phyloP scores from a whole-genome alignment of 2,888 invertebrate species.

The Ochropleura leucogaster region DNA sequence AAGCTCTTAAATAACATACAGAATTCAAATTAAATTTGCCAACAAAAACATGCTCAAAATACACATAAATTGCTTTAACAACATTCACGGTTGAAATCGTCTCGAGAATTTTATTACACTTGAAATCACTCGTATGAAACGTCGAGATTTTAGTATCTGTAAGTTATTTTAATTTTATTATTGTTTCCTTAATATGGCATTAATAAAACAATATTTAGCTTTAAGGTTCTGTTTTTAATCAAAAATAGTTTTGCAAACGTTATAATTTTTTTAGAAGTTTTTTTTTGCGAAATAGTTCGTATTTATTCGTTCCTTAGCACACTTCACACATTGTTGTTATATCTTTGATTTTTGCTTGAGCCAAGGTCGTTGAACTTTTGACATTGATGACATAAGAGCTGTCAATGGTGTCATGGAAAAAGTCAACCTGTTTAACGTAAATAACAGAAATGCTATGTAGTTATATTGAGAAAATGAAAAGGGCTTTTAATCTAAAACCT shows the following conservation, averaged over 20 bases:
- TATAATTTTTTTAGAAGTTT: too few species aligned
- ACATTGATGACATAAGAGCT: constrained; percentile 38
- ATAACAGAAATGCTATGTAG: background rate
- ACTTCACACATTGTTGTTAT: constrained; percentile 1
- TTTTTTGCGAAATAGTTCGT: background rate
- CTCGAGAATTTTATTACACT: constrained; percentile 20
- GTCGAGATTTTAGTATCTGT: background rate
- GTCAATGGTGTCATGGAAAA: background rate
- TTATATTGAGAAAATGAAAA: background rate
- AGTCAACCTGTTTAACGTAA: too few species aligned
- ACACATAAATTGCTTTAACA: constrained; percentile 22
- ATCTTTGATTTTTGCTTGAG: background rate
- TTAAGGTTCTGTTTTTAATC: background rate
- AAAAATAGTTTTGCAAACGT: too few species aligned
- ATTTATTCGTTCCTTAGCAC: background rate
- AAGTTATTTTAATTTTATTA: background rate
- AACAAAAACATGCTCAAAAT: constrained; percentile 28
- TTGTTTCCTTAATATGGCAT: background rate
- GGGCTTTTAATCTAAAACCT: background rate
- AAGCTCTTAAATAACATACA: background rate
- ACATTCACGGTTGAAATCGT: constrained; percentile 44
- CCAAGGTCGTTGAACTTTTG: constrained; percentile 47
- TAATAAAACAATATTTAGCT: background rate
- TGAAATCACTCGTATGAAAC: constrained; percentile 20
- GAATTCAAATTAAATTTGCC: constrained; percentile 8